Conservation (phyloP, 2,888 invertebrate genomes). For the Ganaspis brasiliensis region DNA sequence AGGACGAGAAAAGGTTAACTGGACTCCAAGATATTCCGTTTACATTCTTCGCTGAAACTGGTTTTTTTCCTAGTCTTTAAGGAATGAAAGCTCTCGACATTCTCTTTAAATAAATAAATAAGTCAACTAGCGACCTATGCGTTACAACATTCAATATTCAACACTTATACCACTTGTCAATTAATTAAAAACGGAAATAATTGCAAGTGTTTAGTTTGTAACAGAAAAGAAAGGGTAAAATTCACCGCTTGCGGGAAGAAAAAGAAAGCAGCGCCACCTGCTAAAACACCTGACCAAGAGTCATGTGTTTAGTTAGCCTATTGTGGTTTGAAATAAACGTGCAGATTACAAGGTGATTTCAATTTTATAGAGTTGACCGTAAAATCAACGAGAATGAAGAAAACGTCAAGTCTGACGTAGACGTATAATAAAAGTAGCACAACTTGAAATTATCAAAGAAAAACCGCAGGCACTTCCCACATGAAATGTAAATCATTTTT, state of each 20-base stretch:
- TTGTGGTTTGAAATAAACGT: background rate
- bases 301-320: too few species aligned
- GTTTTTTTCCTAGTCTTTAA: conserved; percentile 68
- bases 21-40: conserved; percentile 75
- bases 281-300: background rate
- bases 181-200: too few species aligned
- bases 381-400: conserved; percentile 6
- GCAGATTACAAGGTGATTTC: background rate
- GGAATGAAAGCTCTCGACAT: background rate
- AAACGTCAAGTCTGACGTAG: background rate
- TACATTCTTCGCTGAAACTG: conserved; percentile 73
- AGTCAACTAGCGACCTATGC: background rate
- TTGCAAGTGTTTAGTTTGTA: too few species aligned
- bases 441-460: conserved; percentile 19
- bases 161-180: too few species aligned
- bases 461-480: conserved; percentile 41
- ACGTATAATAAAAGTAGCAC: conserved; percentile 36
- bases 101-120: background rate
- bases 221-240: too few species aligned
- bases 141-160: too few species aligned
- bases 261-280: background rate
- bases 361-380: background rate
- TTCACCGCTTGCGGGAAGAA: background rate
- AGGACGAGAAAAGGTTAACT: conserved; percentile 75
- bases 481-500: conserved; percentile 43